A percentile compares a stretch with the other conserved stretches of the same genome.
phyloP scores from a whole-genome alignment of 2,797 vertebrate species.

The Limosa lapponica region DNA sequence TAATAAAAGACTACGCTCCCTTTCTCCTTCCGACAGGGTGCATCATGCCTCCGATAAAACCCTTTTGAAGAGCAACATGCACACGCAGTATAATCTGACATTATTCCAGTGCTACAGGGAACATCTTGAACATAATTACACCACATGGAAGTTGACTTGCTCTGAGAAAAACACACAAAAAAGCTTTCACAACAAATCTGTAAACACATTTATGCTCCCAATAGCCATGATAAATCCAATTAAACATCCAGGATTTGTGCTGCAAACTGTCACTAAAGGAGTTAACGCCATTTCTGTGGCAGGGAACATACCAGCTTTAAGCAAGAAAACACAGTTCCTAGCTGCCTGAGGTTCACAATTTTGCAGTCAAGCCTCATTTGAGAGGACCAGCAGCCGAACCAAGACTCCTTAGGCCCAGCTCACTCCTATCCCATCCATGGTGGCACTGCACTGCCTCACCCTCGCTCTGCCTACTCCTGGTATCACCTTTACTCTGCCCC shows the following conservation, averaged over 20 bases:
- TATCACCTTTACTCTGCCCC: neutral
- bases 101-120: slow-evolving; percentile 50
- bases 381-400: neutral
- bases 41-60: neutral
- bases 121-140: slow-evolving; percentile 58
- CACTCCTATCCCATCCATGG: fast-evolving
- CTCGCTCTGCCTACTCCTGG: neutral
- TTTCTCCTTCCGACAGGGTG: neutral
- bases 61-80: neutral
- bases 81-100: slow-evolving; percentile 1
- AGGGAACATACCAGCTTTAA: neutral
- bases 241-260: slow-evolving; percentile 46
- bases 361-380: neutral
- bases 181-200: slow-evolving; percentile 73
- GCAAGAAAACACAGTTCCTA: neutral
- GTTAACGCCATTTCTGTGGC: slow-evolving; percentile 23
- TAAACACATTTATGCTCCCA: slow-evolving; percentile 63
- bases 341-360: neutral
- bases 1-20: slow-evolving; percentile 9
- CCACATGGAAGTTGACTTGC: slow-evolving; percentile 57
- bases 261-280: slow-evolving; percentile 30
- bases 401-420: neutral
- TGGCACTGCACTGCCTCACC: neutral
- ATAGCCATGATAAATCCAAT: slow-evolving; percentile 60
- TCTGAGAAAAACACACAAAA: slow-evolving; percentile 64